Conservation (phyloP, 2,113 vertebrate genomes). For the Embiotoca jacksoni region DNA sequence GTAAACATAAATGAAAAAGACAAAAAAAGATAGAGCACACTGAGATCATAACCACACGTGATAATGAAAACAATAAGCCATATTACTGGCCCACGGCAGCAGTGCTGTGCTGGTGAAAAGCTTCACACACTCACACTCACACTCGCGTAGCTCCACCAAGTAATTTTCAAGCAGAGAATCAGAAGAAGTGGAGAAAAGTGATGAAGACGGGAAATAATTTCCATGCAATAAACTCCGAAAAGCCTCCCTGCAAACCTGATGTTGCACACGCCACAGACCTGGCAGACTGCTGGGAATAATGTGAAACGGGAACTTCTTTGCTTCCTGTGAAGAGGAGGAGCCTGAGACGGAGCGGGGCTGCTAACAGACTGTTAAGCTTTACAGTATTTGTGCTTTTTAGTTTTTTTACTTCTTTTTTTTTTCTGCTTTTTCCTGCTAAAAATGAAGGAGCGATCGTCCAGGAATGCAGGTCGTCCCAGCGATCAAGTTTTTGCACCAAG, state of each 20-base stretch:
- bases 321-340: constrained; percentile 26
- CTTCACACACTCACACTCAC: constrained; percentile 38
- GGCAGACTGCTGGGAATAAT: constrained; percentile 31
- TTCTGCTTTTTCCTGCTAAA: constrained; percentile 36
- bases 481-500: constrained; percentile 43
- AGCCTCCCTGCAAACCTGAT: constrained; percentile 50
- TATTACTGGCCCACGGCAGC: constrained; percentile 42
- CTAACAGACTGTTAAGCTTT: constrained; percentile 73
- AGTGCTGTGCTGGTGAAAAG: constrained; percentile 23
- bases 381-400: constrained; percentile 28
- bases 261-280: constrained; percentile 59
- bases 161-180: constrained; percentile 18
- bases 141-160: constrained; percentile 30
- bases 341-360: constrained; percentile 29
- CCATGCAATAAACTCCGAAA: constrained; percentile 81
- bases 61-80: constrained; percentile 53
- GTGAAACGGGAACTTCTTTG: constrained; percentile 33
- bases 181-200: constrained; percentile 26
- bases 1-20: constrained; percentile 7
- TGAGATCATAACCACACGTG: constrained; percentile 14
- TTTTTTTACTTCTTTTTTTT: not conserved
- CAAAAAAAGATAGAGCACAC: not conserved
- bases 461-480: constrained; percentile 63
- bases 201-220: constrained; percentile 57
- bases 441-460: constrained; percentile 38